Conservation (phyloP, 2,888 invertebrate genomes). For the Andrena minutula region DNA sequence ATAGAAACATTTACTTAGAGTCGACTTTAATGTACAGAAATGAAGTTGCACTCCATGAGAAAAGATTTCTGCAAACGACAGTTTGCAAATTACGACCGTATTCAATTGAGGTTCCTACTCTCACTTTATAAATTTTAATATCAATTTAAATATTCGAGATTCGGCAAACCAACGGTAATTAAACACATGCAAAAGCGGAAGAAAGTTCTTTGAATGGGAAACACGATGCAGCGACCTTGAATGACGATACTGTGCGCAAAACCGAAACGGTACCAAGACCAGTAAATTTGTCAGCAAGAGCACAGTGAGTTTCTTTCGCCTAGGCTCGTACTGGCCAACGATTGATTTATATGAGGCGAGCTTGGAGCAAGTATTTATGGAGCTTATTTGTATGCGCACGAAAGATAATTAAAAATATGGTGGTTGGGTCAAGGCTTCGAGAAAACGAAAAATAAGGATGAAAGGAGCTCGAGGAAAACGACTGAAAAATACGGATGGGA, state of each 20-base stretch:
- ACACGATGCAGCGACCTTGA: slow-evolving; percentile 37
- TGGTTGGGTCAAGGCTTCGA: slow-evolving; percentile 69
- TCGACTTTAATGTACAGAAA: background rate
- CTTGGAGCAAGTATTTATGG: slow-evolving; percentile 69
- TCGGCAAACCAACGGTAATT: background rate
- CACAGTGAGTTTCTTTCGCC: slow-evolving; percentile 56
- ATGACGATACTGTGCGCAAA: slow-evolving; percentile 49
- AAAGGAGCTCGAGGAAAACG: slow-evolving; percentile 6
- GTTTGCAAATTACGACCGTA: too few species aligned
- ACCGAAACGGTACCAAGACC: slow-evolving; percentile 40
- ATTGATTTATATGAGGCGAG: slow-evolving; percentile 71
- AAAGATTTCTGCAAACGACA: background rate
- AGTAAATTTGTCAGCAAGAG: slow-evolving; percentile 68
- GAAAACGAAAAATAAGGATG: slow-evolving; percentile 34
- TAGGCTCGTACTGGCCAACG: slow-evolving; percentile 56
- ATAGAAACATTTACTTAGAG: background rate
- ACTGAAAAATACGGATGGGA: background rate
- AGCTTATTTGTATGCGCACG: slow-evolving; percentile 71
- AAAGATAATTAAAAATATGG: slow-evolving; percentile 73
- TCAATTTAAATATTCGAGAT: background rate
- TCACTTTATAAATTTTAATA: background rate
- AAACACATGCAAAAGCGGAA: background rate
- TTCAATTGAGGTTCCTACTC: background rate
- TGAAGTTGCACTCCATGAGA: background rate
- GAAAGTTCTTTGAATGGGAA: background rate